Conservation (phyloP, 2,113 vertebrate genomes). For the Tragulus kanchil region DNA sequence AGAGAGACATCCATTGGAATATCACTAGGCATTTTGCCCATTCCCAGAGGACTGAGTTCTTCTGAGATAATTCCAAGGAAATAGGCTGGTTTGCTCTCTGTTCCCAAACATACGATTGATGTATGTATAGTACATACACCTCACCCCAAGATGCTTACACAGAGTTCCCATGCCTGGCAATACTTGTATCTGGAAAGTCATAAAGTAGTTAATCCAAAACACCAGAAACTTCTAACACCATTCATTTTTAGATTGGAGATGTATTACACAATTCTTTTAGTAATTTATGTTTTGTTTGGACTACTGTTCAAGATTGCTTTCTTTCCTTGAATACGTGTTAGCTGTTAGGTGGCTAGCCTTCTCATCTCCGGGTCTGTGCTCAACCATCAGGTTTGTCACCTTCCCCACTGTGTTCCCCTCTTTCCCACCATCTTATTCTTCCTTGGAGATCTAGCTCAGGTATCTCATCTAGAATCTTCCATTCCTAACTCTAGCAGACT, state of each 20-base stretch:
- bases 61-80: background rate
- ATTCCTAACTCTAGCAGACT: background rate
- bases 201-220: background rate
- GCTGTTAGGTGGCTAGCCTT: background rate
- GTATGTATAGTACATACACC: background rate
- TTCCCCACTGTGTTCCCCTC: background rate
- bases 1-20: background rate
- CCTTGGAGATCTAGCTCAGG: background rate
- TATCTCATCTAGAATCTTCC: background rate
- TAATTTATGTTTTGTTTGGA: conserved; percentile 3
- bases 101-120: background rate
- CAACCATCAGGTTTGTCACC: background rate
- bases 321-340: background rate
- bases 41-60: background rate
- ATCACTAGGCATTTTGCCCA: background rate
- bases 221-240: background rate
- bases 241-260: background rate
- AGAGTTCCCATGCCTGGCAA: background rate
- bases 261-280: background rate
- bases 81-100: background rate
- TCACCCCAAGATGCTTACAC: background rate
- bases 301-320: background rate
- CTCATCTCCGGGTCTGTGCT: background rate
- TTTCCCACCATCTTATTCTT: background rate
- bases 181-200: background rate